Percentiles rank a stretch among this genome's conserved stretches.
phyloP scores from a whole-genome alignment of 1,140 invertebrate genomes.

The Metopolophium dirhodum region DNA sequence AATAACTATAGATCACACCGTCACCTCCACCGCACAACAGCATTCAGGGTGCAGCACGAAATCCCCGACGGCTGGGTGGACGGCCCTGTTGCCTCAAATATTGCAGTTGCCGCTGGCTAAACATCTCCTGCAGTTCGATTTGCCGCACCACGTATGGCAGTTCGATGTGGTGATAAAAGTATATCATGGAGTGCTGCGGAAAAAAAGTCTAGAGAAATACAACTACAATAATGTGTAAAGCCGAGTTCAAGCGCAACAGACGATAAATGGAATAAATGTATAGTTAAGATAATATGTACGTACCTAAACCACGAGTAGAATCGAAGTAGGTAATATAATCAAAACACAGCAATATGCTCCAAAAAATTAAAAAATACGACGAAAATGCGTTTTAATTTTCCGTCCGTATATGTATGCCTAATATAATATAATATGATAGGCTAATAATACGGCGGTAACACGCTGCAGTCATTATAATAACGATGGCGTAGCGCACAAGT shows the following conservation, averaged over 20 bases:
- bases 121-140: constrained; percentile 68
- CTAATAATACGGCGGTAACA: not conserved
- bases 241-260: not conserved
- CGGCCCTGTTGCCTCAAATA: constrained; percentile 63
- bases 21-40: too few relatives aligned
- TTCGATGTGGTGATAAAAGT: constrained; percentile 99
- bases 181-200: constrained; percentile 98
- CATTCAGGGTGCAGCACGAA: not conserved
- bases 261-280: not conserved
- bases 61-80: constrained; percentile 60
- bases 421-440: not conserved
- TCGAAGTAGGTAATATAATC: too few relatives aligned
- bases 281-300: not conserved
- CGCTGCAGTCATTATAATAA: not conserved
- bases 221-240: too few relatives aligned
- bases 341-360: too few relatives aligned
- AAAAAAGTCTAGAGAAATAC: constrained; percentile 60
- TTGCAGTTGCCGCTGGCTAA: constrained; percentile 45
- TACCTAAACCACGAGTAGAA: too few relatives aligned
- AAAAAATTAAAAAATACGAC: too few relatives aligned
- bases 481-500: too few relatives aligned
- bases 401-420: too few relatives aligned
- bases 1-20: not conserved
- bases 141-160: constrained; percentile 90
- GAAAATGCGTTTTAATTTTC: not conserved